A percentile compares a stretch with the other conserved stretches of the same genome.
Conservation (phyloP, 2,888 invertebrate genomes). For the Drosophila nr. perissopoda region DNA sequence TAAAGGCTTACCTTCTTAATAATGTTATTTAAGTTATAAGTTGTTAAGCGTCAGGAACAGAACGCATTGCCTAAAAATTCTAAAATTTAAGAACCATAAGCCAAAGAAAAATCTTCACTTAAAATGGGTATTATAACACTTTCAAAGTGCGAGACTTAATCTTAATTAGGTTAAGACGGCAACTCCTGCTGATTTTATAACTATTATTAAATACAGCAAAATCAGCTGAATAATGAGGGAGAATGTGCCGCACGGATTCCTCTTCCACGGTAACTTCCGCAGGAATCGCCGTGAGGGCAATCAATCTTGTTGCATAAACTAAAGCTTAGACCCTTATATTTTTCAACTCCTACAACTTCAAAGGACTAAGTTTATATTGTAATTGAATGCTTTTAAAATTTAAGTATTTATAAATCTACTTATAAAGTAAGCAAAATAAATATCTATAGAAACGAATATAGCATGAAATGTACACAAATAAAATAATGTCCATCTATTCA, state of each 20-base stretch:
- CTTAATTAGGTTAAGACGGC: not conserved
- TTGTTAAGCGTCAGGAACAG: too few relatives aligned
- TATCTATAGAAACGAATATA: not conserved
- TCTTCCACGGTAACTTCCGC: not conserved
- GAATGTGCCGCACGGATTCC: not conserved
- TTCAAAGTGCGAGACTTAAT: not conserved
- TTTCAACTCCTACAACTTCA: not conserved
- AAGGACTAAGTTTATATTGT: not conserved
- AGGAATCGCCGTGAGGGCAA: not conserved
- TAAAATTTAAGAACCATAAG: not conserved
- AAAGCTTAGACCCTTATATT: not conserved
- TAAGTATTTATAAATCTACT: not conserved
- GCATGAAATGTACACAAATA: not conserved
- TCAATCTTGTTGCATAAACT: not conserved
- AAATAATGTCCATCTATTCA: not conserved
- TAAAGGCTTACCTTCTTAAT: not conserved
- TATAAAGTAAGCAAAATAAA: not conserved
- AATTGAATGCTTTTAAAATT: not conserved
- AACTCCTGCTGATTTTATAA: not conserved
- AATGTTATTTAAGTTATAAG: not conserved
- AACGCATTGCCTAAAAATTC: not conserved
- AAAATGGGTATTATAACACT: not conserved
- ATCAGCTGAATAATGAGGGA: not conserved
- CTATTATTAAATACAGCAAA: not conserved
- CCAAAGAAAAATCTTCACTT: not conserved